phyloP scores from a whole-genome alignment of 2,113 vertebrate species.

The Typhlomys cinereus region DNA sequence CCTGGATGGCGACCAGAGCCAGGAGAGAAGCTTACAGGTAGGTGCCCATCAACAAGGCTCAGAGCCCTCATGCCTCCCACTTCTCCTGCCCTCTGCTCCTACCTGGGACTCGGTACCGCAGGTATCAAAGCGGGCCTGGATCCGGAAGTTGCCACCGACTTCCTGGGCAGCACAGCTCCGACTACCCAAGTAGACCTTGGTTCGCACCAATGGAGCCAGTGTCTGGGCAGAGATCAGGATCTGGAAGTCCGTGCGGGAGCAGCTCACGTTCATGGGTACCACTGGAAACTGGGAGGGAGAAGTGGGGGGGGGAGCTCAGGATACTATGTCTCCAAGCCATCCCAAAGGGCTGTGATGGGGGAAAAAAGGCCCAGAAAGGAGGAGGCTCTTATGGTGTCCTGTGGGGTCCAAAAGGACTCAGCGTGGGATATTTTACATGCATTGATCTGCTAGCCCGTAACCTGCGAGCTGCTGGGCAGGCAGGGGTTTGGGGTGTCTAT shows the following conservation, averaged over 20 bases:
- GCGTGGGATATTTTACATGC: accelerated
- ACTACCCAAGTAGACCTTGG: slow-evolving; percentile 93
- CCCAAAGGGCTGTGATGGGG: not conserved
- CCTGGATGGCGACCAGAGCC: not conserved
- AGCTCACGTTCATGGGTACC: slow-evolving; percentile 95
- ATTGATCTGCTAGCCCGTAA: not conserved
- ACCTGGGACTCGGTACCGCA: slow-evolving; percentile 95
- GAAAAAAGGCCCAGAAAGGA: not conserved
- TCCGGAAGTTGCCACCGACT: slow-evolving; percentile 90
- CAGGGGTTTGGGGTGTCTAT: not conserved
- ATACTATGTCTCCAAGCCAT: not conserved
- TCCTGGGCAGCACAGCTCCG: slow-evolving; percentile 91
- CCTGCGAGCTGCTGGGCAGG: not conserved
- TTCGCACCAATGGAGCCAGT: slow-evolving; percentile 91
- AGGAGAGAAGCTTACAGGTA: not conserved
- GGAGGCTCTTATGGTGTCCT: not conserved
- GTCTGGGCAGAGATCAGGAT: slow-evolving; percentile 92
- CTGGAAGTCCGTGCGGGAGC: slow-evolving; percentile 96
- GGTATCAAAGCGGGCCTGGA: slow-evolving; percentile 94
- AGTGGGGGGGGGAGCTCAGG: not conserved
- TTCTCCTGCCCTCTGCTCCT: slow-evolving; percentile 5
- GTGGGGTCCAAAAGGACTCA: not conserved
- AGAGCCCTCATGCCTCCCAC: not conserved
- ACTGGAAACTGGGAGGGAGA: slow-evolving; percentile 82
- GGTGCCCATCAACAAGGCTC: not conserved